Base-by-base conservation (phyloP, 1,140 invertebrate genomes). In the Ostrea denselamellosa region DNA sequence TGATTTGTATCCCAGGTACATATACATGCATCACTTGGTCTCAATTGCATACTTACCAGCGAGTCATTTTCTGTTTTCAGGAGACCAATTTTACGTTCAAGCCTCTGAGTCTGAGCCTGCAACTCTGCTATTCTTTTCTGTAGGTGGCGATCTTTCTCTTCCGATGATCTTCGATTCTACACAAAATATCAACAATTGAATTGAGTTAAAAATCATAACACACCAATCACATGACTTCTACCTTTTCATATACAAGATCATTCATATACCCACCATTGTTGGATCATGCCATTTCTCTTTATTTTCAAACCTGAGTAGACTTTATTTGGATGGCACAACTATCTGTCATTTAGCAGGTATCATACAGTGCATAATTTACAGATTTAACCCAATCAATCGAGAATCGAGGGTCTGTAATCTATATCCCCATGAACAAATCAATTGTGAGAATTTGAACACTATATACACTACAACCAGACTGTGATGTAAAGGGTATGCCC, bases 61-160 rank as follows among this genome's bases (percentile, higher is more conserved):
- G 90, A 87, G 12, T 94, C 93, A 87, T 94, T 94, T 89, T 94
- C 93, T 19, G 91, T 92, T 85, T 91, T 90, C 12, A 94, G 88
- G n/a, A 93, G 81, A 51, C 90, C 89, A 34, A 93, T 91, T 52
- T 92, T 91, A 28, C 92, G 86, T 85, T 94, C 92, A 56, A 94
- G 90, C 56, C 92, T 83, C 86, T 93, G 92, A 0, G 91, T 90
- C 87, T 94, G 92, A n/a, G 91, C 90, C 82, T 93, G 92, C n/a
- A 93, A 86, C 65, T 94, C 93, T n/a, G 89, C 85, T 0, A 93
- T 89, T 88, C 91, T 92, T 88, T 92, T 93, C 87, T 93, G 93
- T 34, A 93, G 88, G 10, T 88, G 89, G 54, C 90, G 90, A 83
- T 93, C 93, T 82, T 90, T 92, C 52, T 93, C 93, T 82, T 92